phyloP scores from a whole-genome alignment of 2,888 invertebrate species.

The Standfussiana lucernea region DNA sequence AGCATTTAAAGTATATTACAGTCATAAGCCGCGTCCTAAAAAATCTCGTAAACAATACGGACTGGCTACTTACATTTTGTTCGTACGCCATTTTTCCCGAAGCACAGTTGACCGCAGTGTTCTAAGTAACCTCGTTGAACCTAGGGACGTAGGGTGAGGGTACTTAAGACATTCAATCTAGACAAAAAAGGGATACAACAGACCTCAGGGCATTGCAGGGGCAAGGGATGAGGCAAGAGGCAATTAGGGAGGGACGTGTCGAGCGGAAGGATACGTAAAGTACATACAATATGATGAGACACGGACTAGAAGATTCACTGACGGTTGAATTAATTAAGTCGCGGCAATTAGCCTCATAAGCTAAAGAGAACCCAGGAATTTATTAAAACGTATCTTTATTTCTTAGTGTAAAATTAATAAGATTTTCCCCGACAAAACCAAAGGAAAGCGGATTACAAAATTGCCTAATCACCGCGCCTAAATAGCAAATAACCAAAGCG shows the following conservation, averaged over 20 bases:
- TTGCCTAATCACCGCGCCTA: slow-evolving; percentile 30
- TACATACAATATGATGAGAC: slow-evolving; percentile 45
- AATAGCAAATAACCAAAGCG: slow-evolving; percentile 36
- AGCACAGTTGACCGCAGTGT: slow-evolving; percentile 36
- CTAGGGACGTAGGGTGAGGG: slow-evolving; percentile 27
- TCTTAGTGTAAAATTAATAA: slow-evolving; percentile 23
- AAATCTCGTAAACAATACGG: slow-evolving; percentile 49
- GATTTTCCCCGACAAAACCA: slow-evolving; percentile 26
- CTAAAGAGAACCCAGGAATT: slow-evolving; percentile 15
- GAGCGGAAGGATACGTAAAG: slow-evolving; percentile 20
- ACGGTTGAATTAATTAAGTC: slow-evolving; percentile 40
- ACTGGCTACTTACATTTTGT: slow-evolving; percentile 33
- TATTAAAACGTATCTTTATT: slow-evolving; percentile 7
- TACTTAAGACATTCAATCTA: slow-evolving; percentile 62
- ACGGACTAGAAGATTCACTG: slow-evolving; percentile 28
- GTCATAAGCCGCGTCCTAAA: slow-evolving; percentile 48
- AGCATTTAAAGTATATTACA: slow-evolving; percentile 51
- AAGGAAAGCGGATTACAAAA: slow-evolving; percentile 32
- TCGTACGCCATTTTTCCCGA: slow-evolving; percentile 39
- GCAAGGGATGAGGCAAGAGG: slow-evolving; percentile 52
- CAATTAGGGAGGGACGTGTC: slow-evolving; percentile 59
- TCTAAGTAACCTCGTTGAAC: slow-evolving; percentile 46
- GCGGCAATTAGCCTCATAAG: slow-evolving; percentile 16
- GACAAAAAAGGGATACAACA: slow-evolving; percentile 56
- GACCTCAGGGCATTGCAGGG: slow-evolving; percentile 30